These are phyloP conservation scores for Dilophus febrilis DNA, from an alignment of 2,888 invertebrate species.

Conservation along the genomic window DNA sequence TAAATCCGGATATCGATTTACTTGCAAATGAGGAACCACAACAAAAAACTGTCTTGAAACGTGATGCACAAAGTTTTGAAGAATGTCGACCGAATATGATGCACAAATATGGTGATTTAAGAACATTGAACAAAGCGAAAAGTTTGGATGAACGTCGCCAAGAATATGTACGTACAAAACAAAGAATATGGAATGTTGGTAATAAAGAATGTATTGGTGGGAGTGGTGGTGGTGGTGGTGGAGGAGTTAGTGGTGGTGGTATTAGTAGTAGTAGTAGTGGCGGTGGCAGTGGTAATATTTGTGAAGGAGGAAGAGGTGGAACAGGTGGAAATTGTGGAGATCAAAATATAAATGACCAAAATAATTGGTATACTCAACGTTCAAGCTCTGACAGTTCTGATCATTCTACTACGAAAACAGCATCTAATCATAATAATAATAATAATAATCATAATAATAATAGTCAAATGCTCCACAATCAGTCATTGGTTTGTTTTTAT, in stretches of 20 bases:
- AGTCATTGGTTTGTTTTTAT: constrained; percentile 1
- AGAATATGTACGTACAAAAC: constrained; percentile 69
- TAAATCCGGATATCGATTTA: too few species aligned
- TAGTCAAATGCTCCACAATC: background rate
- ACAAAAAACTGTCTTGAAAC: constrained; percentile 64
- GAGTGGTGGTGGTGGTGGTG: constrained; percentile 14
- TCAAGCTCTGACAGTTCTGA: background rate
- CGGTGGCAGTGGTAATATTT: constrained; percentile 29
- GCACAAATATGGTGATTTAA: constrained; percentile 43
- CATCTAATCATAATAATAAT: background rate
- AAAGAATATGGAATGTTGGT: constrained; percentile 53
- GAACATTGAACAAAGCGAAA: constrained; percentile 52
- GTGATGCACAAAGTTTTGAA: constrained; percentile 66
- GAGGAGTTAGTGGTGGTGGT: too few species aligned
- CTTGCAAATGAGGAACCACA: too few species aligned
- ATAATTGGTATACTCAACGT: constrained; percentile 10
- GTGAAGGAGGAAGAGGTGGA: constrained; percentile 15
- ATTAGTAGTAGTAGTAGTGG: too few species aligned
- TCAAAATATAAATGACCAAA: constrained; percentile 18
- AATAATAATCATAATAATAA: background rate
- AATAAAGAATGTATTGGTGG: constrained; percentile 5
- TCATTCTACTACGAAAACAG: background rate
- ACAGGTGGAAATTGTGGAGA: constrained; percentile 13
- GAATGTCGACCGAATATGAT: constrained; percentile 38
- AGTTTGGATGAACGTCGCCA: constrained; percentile 85